A percentile compares a stretch with the other conserved stretches of the same genome.
Conservation (phyloP, 2,113 vertebrate species). For the Zosterops hypoxanthus region DNA sequence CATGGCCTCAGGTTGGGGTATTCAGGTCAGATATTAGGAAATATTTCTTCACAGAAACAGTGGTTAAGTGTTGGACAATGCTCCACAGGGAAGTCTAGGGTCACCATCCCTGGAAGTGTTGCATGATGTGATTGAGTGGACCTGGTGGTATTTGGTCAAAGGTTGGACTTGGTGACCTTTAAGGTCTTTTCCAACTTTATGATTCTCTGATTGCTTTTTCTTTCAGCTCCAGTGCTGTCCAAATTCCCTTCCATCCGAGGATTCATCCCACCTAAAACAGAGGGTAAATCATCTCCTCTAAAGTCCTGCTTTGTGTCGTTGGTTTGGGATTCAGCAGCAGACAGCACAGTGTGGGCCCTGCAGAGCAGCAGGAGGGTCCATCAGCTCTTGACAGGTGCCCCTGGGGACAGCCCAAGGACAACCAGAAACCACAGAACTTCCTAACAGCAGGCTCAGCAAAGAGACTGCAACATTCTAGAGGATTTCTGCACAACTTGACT, state of each 20-base stretch:
- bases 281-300: conserved; percentile 33
- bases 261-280: conserved; percentile 7
- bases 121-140: too few species aligned
- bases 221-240: conserved; percentile 53
- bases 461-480: background rate
- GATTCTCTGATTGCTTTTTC: background rate
- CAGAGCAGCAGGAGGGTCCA: background rate
- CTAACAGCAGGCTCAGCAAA: background rate
- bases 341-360: background rate
- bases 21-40: background rate
- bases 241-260: conserved; percentile 58
- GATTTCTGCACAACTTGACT: background rate
- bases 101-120: background rate
- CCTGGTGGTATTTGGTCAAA: rapidly evolving
- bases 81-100: background rate
- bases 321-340: background rate
- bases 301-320: background rate
- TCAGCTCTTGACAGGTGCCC: background rate
- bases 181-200: background rate
- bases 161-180: background rate
- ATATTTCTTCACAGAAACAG: background rate
- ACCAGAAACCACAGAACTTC: background rate
- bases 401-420: background rate
- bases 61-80: background rate
- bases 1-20: background rate